Base-by-base conservation (phyloP, 2,797 vertebrate species). In the Anguilla megastoma region DNA sequence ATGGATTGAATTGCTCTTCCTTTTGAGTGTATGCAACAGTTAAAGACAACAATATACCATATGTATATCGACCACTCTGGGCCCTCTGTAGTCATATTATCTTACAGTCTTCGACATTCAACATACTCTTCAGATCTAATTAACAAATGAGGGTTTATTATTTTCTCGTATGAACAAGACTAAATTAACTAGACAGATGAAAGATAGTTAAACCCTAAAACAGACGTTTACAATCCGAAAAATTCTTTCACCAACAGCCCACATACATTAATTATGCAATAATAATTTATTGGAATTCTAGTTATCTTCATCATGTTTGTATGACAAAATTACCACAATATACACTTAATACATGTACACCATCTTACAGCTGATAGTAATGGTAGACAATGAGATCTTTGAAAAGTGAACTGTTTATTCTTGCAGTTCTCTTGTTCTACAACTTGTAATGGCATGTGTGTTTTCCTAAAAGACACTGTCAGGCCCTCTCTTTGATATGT, bases 401-500 rank as follows among this genome's bases (percentile, higher is more conserved):
- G 69, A 88, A 89, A 92, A 89, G 89, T 89, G 16, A 89, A 90
- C 88, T 91, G 86, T 91, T 91, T 89, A 85, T 89, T 86, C 91
- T 94, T 92, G 93, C 93, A 93, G 88, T 89, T 94, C 94, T 94
- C 88, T 92, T 89, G 83, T 50, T 30, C 24, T 84, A 90, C 92
- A 66, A 24, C 30, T 66, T 92, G 91, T 90, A 89, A 92, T 94
- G 88, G 84, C 91, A 90, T 91, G 91, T 88, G 56, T 91, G 90
- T 86, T 89, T 92, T 88, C 91, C 92, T 90, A 92, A 91, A 94
- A 92, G 90, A 89, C 91, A 84, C 86, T 94, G 92, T 94, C 94
- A 94, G 91, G 87, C 91, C 66, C 71, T 85, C 89, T 85, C 93
- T 96, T 96, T 96, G 94, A 96, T 95, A 94, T 93, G 91, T 94